Evolutionary conservation across 2,888 invertebrate species (phyloP), one percentile per base, ranked within the genome.

Genomic region (Eristalis intricaria): DNA sequence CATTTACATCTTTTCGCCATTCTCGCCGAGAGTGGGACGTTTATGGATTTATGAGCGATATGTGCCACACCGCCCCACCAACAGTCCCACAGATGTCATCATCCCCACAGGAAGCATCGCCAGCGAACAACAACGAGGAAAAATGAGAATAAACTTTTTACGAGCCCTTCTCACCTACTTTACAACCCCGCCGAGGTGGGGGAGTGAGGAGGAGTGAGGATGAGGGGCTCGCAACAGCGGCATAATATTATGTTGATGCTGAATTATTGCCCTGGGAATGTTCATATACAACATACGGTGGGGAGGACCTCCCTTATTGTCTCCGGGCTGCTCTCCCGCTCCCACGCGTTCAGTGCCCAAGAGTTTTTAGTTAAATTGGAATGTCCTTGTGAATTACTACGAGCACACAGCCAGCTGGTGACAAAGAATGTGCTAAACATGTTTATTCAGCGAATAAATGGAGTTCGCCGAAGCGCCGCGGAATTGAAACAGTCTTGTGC

Each of bases 181-280:
- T 32, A 19, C 40, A 23, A 43, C 15, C 26, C 13, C 0, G 11
- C 4, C n/a, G 38, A 22, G 11, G n/a, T 1, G 1, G 15, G 43
- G n/a, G 4, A 11, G n/a, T n/a, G n/a, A n/a, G n/a, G 11, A n/a
- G 40, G 69, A 5, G 4, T 26, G 26, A 4, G 65, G 40, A 7
- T 22, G 65, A n/a, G 8, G 8, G 19, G 66, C 38, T 22, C 23
- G 40, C 61, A 19, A 19, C 19, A 19, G 50, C 50, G 50, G 50
- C 7, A 58, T 50, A 43, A 69, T 81, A 75, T 75, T 58, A 75
- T 73, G 79, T 61, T 81, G 81, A 69, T 81, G 75, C 68, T 81
- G 75, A 81, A 81, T 81, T 75, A 81, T 75, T 81, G 64, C 75
- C 75, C 69, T 75, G 81, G 32, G 64, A 69, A 69, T 65, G 38